These are phyloP conservation scores for Pyrrhia umbra DNA, from an alignment of 2,888 invertebrate genomes.

Conservation along the genomic window DNA sequence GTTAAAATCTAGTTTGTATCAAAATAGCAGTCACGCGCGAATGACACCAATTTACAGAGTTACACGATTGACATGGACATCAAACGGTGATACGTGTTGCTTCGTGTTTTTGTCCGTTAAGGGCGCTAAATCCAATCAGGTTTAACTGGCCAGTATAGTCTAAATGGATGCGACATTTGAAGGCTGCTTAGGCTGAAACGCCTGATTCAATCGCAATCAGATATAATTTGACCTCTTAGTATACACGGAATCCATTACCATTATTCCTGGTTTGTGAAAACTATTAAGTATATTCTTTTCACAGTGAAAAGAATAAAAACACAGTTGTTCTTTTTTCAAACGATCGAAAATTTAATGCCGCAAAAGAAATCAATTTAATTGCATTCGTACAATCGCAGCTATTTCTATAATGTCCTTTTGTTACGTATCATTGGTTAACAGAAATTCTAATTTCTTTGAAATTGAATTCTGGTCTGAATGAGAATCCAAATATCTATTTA, in stretches of 20 bases:
- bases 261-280: too few relatives aligned
- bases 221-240: background rate
- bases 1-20: conserved; percentile 43
- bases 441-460: conserved; percentile 16
- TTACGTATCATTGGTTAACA: background rate
- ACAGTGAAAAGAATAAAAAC: background rate
- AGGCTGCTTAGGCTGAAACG: background rate
- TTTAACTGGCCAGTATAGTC: background rate
- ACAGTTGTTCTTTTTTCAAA: background rate
- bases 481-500: conserved; percentile 1
- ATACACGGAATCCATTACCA: too few relatives aligned
- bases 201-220: background rate
- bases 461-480: background rate
- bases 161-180: conserved; percentile 1
- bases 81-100: conserved; percentile 33
- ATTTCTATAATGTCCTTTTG: conserved; percentile 9
- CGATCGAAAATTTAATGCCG: background rate
- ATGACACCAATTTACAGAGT: conserved; percentile 48
- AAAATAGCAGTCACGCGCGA: conserved; percentile 38
- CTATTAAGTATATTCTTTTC: background rate
- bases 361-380: conserved; percentile 1
- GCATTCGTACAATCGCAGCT: background rate
- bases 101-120: conserved; percentile 12
- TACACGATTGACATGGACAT: conserved; percentile 41
- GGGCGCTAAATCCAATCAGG: conserved; percentile 5